Percentiles rank a stretch among this genome's conserved stretches.
Evolutionary conservation across 2,113 vertebrate species (phyloP).

Genomic region (Alexandromys fortis): DNA sequence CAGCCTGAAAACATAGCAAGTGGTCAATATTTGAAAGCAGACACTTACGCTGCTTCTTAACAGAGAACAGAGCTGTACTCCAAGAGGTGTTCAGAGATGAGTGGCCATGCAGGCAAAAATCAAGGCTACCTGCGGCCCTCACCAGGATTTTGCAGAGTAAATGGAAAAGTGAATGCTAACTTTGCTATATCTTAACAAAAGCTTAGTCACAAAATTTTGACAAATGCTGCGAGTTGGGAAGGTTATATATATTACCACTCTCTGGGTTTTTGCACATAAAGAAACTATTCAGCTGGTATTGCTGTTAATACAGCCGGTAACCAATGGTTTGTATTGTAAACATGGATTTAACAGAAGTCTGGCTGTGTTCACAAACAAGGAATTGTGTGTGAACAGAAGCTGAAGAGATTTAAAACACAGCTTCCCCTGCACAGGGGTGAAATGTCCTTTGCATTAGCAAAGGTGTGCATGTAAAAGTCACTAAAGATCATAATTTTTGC

Average conservation of each 20-base stretch:
- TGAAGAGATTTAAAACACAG: constrained; percentile 30
- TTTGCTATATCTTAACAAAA: constrained; percentile 28
- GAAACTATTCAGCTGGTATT: neutral
- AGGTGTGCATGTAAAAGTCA: neutral
- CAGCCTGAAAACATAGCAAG: neutral
- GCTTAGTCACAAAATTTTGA: constrained; percentile 1
- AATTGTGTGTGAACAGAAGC: neutral
- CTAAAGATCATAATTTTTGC: neutral
- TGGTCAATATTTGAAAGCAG: neutral
- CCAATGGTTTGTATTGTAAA: constrained; percentile 13
- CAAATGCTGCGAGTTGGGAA: constrained; percentile 44
- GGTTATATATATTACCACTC: neutral
- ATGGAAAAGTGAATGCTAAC: constrained; percentile 13
- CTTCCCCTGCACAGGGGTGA: neutral
- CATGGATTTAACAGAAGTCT: constrained; percentile 4
- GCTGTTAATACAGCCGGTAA: neutral
- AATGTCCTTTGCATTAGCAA: neutral
- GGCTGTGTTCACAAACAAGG: neutral
- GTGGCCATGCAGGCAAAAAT: neutral
- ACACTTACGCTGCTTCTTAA: neutral
- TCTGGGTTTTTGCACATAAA: constrained; percentile 17
- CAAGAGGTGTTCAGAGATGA: neutral
- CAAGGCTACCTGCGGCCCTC: neutral
- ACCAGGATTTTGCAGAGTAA: neutral
- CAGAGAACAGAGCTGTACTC: neutral